Evolutionary conservation across 2,113 vertebrate genomes (phyloP), one percentile per base, ranked within the genome.

Genomic region (Clarias batrachus): DNA sequence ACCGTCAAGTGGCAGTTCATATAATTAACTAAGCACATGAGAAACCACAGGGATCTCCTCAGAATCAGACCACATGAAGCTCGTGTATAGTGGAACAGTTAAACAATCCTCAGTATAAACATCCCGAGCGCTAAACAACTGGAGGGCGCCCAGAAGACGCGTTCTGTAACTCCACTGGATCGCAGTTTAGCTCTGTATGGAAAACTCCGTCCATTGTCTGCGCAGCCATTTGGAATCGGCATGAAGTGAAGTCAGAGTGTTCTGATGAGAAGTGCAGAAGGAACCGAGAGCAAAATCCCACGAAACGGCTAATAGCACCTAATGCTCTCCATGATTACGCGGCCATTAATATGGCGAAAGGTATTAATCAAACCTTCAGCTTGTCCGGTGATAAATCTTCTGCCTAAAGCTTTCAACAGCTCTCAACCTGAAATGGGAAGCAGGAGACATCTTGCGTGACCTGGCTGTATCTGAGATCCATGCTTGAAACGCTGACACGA

Each of bases 241-340:
- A 48, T 48, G 41, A 48, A 48, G 14, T 82, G 80, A 65, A 63
- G 37, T 52, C 68, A 73, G 2, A 25, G 11, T 59, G 12, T 10
- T 84, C 48, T 25, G 48, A 56, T 57, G 84, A 25, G 66, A 79
- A 79, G 30, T 57, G 23, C 41, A 79, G 41, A 78, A 78, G 37
- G 54, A 66, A 77, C 73, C 59, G 33, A 66, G 1, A 57, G 25
- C 41, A 48, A n/a, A 82, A 74, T 74, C 33, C 56, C 54, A 48
- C 14, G 60, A 68, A 85, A 70, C 17, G 14, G 17, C 3, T 86
- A 81, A 86, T 52, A 73, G 37, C 78, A 86, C 48, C 33, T 71
- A 65, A 85, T 81, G 78, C 54, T 19, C 81, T 73, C 78, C 66
- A 86, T 33, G 33, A 85, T 84, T 56, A 54, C 74, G 73, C n/a